phyloP scores from a whole-genome alignment of 2,888 invertebrate species.

The Dascillus cervinus region DNA sequence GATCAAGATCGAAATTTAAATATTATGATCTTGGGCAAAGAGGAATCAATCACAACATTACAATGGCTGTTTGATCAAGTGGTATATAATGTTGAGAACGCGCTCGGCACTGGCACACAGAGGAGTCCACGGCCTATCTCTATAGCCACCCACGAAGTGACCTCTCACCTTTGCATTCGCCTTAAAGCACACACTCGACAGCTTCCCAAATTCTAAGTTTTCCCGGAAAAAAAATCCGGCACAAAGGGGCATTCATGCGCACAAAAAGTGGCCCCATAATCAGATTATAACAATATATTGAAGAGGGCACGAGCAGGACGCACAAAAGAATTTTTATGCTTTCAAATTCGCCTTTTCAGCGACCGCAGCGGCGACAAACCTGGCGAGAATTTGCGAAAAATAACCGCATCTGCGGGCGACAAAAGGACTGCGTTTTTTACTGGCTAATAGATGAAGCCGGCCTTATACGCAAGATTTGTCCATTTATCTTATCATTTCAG shows the following conservation, averaged over 20 bases:
- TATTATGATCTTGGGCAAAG: slow-evolving; percentile 20
- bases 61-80: slow-evolving; percentile 24
- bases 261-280: slow-evolving; percentile 21
- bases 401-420: no score
- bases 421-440: no score
- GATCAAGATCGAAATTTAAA: slow-evolving; percentile 21
- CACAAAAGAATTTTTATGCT: slow-evolving; percentile 24
- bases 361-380: slow-evolving; percentile 26
- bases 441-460: no score
- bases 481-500: no score
- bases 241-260: neutral
- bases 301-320: slow-evolving; percentile 31
- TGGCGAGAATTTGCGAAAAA: slow-evolving; percentile 29
- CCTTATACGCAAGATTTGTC: no score
- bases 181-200: slow-evolving; percentile 1
- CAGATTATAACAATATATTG: slow-evolving; percentile 24
- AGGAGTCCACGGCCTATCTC: slow-evolving; percentile 2
- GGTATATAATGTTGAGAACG: slow-evolving; percentile 2
- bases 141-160: slow-evolving; percentile 22
- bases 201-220: neutral
- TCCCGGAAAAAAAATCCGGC: no score
- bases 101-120: neutral
- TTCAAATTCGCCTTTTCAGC: slow-evolving; percentile 13
- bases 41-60: slow-evolving; percentile 22
- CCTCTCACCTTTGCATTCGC: slow-evolving; percentile 20